Percentiles rank a stretch among this genome's conserved stretches.
These are phyloP conservation scores for Copidosoma floridanum DNA, from an alignment of 1,140 invertebrate species.

Conservation along the genomic window DNA sequence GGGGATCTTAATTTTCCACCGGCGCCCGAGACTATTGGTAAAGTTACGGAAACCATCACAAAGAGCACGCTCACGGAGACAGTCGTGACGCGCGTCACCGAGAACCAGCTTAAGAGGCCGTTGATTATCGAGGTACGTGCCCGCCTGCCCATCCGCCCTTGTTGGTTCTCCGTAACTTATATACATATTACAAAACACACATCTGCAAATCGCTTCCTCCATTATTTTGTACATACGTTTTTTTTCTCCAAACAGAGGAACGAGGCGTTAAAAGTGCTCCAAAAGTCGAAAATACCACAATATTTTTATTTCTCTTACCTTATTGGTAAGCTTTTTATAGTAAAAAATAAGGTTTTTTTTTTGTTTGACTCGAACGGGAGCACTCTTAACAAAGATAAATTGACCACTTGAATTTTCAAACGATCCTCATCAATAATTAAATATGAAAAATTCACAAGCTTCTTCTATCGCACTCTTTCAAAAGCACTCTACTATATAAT, in stretches of 20 bases:
- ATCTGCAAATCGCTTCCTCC: too few relatives aligned
- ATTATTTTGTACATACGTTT: conserved; percentile 24
- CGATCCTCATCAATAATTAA: conserved; percentile 14
- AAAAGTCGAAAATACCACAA: background rate
- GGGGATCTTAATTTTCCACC: conserved; percentile 72
- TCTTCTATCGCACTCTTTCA: conserved; percentile 26
- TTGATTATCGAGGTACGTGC: conserved; percentile 81
- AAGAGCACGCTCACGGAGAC: conserved; percentile 93
- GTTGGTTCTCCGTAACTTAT: conserved; percentile 37
- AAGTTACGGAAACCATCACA: conserved; percentile 88
- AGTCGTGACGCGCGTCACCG: conserved; percentile 86
- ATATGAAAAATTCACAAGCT: conserved; percentile 21
- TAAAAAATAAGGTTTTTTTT: too few relatives aligned
- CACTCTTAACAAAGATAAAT: conserved; percentile 13
- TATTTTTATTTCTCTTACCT: too few relatives aligned
- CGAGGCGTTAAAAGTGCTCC: conserved; percentile 17
- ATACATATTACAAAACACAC: too few relatives aligned
- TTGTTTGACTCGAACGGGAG: too few relatives aligned
- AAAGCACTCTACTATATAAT: conserved; percentile 27
- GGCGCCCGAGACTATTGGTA: conserved; percentile 76
- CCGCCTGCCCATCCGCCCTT: background rate
- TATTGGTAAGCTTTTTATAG: too few relatives aligned
- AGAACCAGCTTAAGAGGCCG: conserved; percentile 80
- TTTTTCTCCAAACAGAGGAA: too few relatives aligned
- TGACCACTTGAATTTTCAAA: conserved; percentile 16